phyloP scores from a whole-genome alignment of 2,113 vertebrate genomes.

The Pseudorhombus dupliciocellatus region DNA sequence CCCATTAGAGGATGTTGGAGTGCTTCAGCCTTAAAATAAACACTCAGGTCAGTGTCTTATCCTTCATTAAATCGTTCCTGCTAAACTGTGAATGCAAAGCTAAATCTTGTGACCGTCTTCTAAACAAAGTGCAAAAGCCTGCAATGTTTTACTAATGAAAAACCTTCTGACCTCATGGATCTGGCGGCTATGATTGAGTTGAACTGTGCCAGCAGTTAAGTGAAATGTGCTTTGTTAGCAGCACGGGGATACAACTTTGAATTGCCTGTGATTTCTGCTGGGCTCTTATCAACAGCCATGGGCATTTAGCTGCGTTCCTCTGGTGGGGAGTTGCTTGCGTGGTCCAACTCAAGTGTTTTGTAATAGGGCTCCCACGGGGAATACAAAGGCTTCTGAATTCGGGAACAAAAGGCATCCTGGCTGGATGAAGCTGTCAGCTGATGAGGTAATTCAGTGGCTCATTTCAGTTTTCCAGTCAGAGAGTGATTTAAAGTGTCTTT shows the following conservation, averaged over 20 bases:
- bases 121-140: neutral
- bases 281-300: constrained; percentile 21
- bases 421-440: constrained; percentile 29
- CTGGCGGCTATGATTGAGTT: neutral
- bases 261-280: constrained; percentile 9
- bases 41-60: neutral
- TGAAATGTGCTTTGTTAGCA: neutral
- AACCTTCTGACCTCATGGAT: neutral
- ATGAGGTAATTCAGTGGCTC: constrained; percentile 24
- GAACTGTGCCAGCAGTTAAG: neutral
- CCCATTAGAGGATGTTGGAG: neutral
- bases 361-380: constrained; percentile 8
- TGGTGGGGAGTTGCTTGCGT: constrained; percentile 16
- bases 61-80: neutral
- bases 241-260: constrained; percentile 6
- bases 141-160: constrained; percentile 2
- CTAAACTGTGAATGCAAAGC: neutral
- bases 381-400: constrained; percentile 39
- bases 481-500: constrained; percentile 26
- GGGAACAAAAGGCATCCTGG: constrained; percentile 44
- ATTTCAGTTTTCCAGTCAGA: constrained; percentile 39
- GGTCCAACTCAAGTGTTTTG: neutral
- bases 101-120: neutral
- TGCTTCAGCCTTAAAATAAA: constrained; percentile 1
- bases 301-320: constrained; percentile 11